These are phyloP conservation scores for Ctenochaetus hawaiiensis DNA, from an alignment of 2,797 vertebrate species.

Conservation along the genomic window DNA sequence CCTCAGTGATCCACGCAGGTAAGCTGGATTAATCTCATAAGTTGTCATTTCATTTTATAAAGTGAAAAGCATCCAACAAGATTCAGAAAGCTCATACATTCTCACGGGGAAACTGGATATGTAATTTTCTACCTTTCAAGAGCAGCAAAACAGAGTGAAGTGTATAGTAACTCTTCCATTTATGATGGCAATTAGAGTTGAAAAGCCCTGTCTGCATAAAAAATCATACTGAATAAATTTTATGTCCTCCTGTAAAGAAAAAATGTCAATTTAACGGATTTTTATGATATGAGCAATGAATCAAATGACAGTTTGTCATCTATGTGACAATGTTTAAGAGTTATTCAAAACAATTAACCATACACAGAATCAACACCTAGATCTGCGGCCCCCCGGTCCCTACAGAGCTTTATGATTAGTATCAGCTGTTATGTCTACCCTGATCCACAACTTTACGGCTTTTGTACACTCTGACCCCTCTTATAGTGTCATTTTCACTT, in stretches of 20 bases:
- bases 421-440: not conserved
- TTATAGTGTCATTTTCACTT: not conserved
- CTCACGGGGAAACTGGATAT: constrained; percentile 30
- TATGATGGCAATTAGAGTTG: not conserved
- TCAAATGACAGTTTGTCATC: not conserved
- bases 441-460: not conserved
- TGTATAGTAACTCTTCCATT: not conserved
- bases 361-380: not conserved
- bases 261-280: not conserved
- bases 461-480: too few species aligned
- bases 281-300: not conserved
- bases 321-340: not conserved
- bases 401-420: not conserved
- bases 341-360: not conserved
- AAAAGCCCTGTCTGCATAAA: not conserved
- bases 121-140: constrained; percentile 13
- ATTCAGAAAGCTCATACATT: constrained; percentile 34
- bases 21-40: constrained; percentile 54
- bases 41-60: constrained; percentile 56
- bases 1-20: constrained; percentile 43
- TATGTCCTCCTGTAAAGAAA: not conserved
- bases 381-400: not conserved
- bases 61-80: constrained; percentile 50
- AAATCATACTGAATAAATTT: not conserved
- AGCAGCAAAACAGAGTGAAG: constrained; percentile 23